Percentiles rank a stretch among this genome's conserved stretches.
phyloP scores from a whole-genome alignment of 2,888 invertebrate genomes.

The Sphecodes monilicornis region DNA sequence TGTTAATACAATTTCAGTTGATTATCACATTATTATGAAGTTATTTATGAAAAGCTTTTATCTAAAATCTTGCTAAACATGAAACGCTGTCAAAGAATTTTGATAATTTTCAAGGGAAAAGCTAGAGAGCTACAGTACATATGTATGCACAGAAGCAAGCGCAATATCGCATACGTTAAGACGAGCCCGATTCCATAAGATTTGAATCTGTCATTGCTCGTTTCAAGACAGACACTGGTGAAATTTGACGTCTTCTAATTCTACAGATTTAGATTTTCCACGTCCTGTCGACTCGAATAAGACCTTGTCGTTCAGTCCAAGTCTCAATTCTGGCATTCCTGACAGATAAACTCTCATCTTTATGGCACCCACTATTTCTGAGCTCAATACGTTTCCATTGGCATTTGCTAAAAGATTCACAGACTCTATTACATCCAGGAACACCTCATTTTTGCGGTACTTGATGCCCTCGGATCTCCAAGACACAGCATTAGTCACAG shows the following conservation, averaged over 20 bases:
- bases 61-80: too few species aligned
- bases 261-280: conserved; percentile 99
- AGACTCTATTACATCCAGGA: conserved; percentile 99
- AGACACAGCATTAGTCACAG: conserved; percentile 99
- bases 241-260: conserved; percentile 99
- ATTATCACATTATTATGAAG: too few species aligned
- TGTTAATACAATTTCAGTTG: too few species aligned
- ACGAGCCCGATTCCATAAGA: too few species aligned
- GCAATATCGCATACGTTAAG: too few species aligned
- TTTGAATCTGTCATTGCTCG: too few species aligned
- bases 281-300: conserved; percentile 98
- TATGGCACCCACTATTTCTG: conserved; percentile 99
- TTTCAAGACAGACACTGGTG: too few species aligned
- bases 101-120: too few species aligned
- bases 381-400: conserved; percentile 97
- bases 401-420: conserved; percentile 98
- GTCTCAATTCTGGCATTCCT: conserved; percentile 98
- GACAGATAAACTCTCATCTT: conserved; percentile 99
- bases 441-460: conserved; percentile 99
- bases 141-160: too few species aligned
- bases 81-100: too few species aligned
- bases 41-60: too few species aligned
- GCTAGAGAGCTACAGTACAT: too few species aligned
- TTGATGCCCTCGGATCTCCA: conserved; percentile 99
- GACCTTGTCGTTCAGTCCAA: conserved; percentile 99